Evolutionary conservation across 1,140 invertebrate species (phyloP), one percentile per base, ranked within the genome.

Genomic region (Colletes gigas): DNA sequence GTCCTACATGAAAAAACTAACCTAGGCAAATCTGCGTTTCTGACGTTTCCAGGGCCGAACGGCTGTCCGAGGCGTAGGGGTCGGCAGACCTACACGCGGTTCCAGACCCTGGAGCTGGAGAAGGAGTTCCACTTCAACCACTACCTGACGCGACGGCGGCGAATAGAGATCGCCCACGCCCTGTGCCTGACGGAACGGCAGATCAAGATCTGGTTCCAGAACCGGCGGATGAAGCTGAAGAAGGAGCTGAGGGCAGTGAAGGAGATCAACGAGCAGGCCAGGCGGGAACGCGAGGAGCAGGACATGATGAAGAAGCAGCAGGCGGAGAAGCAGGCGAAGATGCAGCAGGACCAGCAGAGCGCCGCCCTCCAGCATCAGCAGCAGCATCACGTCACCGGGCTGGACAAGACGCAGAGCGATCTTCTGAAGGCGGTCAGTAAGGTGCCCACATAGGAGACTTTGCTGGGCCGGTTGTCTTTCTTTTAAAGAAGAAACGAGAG

Each of bases 121-220:
- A 99, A 99, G 93, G 98, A 99, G 94, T 99, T 99, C 93, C 98
- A 99, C 93, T 99, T 98, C 94, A 99, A 99, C 94, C 98, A 99
- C 90, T 99, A 99, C 94, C 95, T 99, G 91, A 99, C 98, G 86
- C 95, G 98, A 90, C 95, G 98, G 92, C 96, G 98, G 91, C 96
- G 98, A 94, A 99, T 99, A 94, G 98, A 99, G 94, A 99, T 99
- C 86, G 98, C 98, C 12, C 98, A 99, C 93, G 98, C 98, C 52
- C 95, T 99, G 15, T 99, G 98, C 92, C 95, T 99, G 67, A 99
- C 98, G 78, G 98, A 99, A 94, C 95, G 98, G 84, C 98, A 99
- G 94, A 99, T 99, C 90, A 99, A 99, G 94, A 99, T 99, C 90
- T 99, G 98, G 98, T 99, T 99, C 94, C 98, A 99, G 93, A 99